phyloP scores from a whole-genome alignment of 2,888 invertebrate species.

The Thymelicus sylvestris region DNA sequence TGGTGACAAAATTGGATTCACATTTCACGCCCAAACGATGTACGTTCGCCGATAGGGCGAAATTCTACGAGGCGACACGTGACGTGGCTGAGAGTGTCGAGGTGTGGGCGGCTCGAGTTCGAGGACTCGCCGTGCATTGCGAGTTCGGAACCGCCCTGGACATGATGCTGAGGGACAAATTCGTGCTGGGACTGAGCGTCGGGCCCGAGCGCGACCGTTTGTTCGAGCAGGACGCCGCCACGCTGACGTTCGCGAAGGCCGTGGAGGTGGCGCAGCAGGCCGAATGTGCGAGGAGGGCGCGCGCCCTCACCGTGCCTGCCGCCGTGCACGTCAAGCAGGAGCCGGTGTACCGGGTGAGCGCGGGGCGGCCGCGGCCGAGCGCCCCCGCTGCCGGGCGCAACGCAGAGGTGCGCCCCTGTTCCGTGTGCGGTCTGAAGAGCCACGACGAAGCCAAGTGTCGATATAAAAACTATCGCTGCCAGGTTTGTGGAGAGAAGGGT shows the following conservation, averaged over 20 bases:
- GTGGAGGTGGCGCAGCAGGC: constrained; percentile 33
- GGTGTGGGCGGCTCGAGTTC: constrained; percentile 43
- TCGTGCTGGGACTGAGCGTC: constrained; percentile 34
- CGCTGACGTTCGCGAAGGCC: constrained; percentile 39
- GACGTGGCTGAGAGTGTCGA: constrained; percentile 38
- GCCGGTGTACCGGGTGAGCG: constrained; percentile 15
- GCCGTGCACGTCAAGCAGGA: constrained; percentile 28
- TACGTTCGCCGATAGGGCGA: constrained; percentile 43
- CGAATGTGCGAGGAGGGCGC: constrained; percentile 22
- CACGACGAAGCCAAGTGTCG: constrained; percentile 36
- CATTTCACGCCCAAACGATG: constrained; percentile 37
- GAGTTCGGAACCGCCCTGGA: constrained; percentile 40
- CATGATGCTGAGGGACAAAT: constrained; percentile 34
- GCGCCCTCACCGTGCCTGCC: not conserved
- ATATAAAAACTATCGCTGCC: constrained; percentile 36
- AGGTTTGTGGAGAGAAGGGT: constrained; percentile 37
- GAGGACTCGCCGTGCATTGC: constrained; percentile 41
- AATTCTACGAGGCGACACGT: constrained; percentile 43
- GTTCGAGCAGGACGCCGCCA: constrained; percentile 39
- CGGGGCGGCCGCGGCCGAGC: constrained; percentile 5
- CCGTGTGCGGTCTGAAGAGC: constrained; percentile 35
- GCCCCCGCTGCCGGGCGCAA: constrained; percentile 11
- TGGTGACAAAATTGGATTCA: constrained; percentile 19
- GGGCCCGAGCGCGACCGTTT: constrained; percentile 39
- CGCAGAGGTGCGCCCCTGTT: constrained; percentile 18